These are phyloP conservation scores for Dusona sp. DNA, from an alignment of 2,888 invertebrate species.

Conservation along the genomic window DNA sequence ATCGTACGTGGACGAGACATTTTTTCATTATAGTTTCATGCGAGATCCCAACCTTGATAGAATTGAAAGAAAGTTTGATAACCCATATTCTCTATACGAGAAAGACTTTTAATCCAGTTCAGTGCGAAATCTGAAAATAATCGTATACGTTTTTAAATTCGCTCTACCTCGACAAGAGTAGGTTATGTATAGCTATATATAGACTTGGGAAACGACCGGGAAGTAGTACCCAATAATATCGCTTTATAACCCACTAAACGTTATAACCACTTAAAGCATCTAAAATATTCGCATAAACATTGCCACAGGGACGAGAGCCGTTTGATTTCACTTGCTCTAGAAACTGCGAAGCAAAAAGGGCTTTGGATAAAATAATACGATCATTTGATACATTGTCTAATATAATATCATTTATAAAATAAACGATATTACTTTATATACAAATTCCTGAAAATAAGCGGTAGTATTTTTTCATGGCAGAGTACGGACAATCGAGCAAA, in stretches of 20 bases:
- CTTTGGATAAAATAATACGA: neutral
- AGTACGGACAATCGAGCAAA: constrained; percentile 41
- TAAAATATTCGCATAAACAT: constrained; percentile 2
- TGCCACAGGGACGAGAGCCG: neutral
- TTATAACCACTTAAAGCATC: neutral
- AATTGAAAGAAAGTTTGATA: too few species aligned
- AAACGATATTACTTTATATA: neutral
- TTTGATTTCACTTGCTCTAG: neutral
- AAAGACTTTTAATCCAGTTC: neutral
- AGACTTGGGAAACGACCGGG: too few species aligned
- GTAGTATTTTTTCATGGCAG: constrained; percentile 3
- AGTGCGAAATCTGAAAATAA: neutral
- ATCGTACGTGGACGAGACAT: too few species aligned
- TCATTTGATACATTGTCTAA: neutral
- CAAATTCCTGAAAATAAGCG: constrained; percentile 15
- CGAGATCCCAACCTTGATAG: too few species aligned
- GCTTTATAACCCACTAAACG: neutral
- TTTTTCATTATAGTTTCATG: too few species aligned
- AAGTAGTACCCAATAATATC: too few species aligned
- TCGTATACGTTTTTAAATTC: neutral
- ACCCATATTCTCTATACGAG: neutral
- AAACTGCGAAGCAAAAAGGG: neutral
- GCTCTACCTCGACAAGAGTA: too few species aligned
- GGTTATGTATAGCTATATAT: too few species aligned
- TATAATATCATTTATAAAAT: neutral